These are phyloP conservation scores for Zaprionus lineosus DNA, from an alignment of 2,888 invertebrate species.

Conservation along the genomic window DNA sequence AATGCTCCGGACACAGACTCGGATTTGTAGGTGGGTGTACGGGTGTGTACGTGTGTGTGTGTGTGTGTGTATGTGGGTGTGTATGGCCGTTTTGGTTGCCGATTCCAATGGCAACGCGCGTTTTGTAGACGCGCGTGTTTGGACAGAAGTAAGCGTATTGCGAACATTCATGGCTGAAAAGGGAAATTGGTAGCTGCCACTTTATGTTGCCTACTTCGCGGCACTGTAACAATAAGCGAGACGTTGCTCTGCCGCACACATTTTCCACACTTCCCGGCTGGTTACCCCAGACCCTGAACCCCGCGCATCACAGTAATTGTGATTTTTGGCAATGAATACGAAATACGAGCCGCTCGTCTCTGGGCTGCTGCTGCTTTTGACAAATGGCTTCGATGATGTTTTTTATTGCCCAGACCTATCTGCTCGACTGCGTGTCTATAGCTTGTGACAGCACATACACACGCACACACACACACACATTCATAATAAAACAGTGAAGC, in stretches of 20 bases:
- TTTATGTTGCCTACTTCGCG: constrained; percentile 59
- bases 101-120: constrained; percentile 47
- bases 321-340: constrained; percentile 76
- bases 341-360: constrained; percentile 50
- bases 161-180: constrained; percentile 21
- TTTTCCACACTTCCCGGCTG: background rate
- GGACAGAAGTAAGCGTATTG: constrained; percentile 69
- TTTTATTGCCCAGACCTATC: constrained; percentile 70
- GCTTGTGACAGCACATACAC: constrained; percentile 39
- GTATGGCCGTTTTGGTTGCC: constrained; percentile 18
- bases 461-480: background rate
- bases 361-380: constrained; percentile 59
- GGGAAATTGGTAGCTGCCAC: constrained; percentile 44
- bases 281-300: background rate
- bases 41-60: background rate
- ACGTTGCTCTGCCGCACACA: constrained; percentile 25
- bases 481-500: background rate
- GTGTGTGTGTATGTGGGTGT: background rate
- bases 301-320: constrained; percentile 54
- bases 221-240: constrained; percentile 47
- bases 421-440: constrained; percentile 39
- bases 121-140: constrained; percentile 67
- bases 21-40: constrained; percentile 17
- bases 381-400: constrained; percentile 76
- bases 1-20: constrained; percentile 29